Percentiles rank a stretch among this genome's conserved stretches.
Conservation (phyloP, 1,140 invertebrate genomes). For the Bombus confusus region DNA sequence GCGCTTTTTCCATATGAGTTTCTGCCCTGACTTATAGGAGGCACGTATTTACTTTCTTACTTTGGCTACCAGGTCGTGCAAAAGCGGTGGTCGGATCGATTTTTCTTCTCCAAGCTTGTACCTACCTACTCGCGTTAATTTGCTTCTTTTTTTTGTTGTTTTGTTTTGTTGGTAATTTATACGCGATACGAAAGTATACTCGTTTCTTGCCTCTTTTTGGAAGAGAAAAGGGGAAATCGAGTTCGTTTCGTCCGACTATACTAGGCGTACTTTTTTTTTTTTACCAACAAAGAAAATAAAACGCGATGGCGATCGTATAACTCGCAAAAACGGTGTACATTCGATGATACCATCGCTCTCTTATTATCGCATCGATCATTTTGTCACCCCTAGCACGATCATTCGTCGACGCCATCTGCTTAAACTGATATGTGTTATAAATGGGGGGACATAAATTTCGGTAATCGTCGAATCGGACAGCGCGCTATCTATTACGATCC, state of each 20-base stretch:
- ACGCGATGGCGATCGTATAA: not conserved
- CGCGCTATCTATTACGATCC: not conserved
- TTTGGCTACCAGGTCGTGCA: not conserved
- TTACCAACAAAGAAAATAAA: not conserved
- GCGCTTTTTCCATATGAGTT: not conserved
- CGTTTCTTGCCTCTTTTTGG: too few species aligned
- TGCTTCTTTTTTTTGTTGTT: too few species aligned
- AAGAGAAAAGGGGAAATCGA: fast-evolving
- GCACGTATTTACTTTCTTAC: not conserved
- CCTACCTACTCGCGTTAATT: too few species aligned
- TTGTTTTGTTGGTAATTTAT: too few species aligned
- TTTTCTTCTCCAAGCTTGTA: not conserved
- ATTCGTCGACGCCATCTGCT: not conserved
- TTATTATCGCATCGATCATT: not conserved
- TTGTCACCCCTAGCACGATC: not conserved
- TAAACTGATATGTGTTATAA: not conserved
- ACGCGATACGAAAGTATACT: too few species aligned
- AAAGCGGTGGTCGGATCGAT: not conserved
- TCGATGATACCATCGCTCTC: not conserved
- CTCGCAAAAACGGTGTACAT: not conserved
- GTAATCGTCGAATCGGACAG: not conserved
- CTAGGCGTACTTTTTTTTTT: not conserved
- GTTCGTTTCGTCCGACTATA: too few species aligned
- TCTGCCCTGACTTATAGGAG: not conserved
- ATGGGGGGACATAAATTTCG: not conserved